A percentile compares a stretch with the other conserved stretches of the same genome.
phyloP scores from a whole-genome alignment of 2,113 vertebrate species.

The Austrofundulus limnaeus region DNA sequence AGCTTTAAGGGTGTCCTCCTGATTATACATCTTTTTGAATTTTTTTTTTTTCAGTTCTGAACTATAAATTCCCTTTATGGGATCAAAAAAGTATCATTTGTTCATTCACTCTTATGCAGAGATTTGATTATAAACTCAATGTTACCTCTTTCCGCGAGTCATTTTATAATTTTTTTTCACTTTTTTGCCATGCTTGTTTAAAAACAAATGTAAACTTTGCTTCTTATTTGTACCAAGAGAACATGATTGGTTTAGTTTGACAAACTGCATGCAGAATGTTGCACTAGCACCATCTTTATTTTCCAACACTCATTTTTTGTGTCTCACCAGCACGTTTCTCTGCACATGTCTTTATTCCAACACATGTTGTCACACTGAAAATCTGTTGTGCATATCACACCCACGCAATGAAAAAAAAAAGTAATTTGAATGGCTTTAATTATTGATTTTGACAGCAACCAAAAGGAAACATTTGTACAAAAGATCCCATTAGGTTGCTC shows the following conservation, averaged over 20 bases:
- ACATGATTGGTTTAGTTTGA: neutral
- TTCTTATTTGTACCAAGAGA: neutral
- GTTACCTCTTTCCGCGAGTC: neutral
- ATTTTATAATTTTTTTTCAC: no score
- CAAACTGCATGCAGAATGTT: neutral
- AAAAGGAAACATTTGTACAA: conserved; percentile 64
- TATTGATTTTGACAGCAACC: conserved; percentile 32
- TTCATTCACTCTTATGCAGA: no score
- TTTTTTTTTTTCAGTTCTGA: no score
- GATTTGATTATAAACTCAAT: neutral
- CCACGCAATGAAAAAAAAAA: conserved; percentile 24
- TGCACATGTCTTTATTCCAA: conserved; percentile 4
- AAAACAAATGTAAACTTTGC: neutral
- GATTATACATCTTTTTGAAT: no score
- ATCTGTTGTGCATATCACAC: conserved; percentile 33
- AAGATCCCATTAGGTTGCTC: conserved; percentile 24
- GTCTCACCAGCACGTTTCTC: conserved; percentile 12
- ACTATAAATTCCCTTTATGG: no score
- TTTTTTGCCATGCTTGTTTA: conserved; percentile 10
- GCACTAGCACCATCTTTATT: neutral
- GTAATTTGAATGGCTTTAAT: conserved; percentile 12
- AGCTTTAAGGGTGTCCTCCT: neutral
- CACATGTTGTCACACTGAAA: conserved; percentile 29
- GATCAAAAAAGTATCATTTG: no score
- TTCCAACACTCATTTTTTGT: conserved; percentile 6